A percentile compares a stretch with the other conserved stretches of the same genome.
phyloP scores from a whole-genome alignment of 2,797 vertebrate genomes.

The Chiloscyllium punctatum region DNA sequence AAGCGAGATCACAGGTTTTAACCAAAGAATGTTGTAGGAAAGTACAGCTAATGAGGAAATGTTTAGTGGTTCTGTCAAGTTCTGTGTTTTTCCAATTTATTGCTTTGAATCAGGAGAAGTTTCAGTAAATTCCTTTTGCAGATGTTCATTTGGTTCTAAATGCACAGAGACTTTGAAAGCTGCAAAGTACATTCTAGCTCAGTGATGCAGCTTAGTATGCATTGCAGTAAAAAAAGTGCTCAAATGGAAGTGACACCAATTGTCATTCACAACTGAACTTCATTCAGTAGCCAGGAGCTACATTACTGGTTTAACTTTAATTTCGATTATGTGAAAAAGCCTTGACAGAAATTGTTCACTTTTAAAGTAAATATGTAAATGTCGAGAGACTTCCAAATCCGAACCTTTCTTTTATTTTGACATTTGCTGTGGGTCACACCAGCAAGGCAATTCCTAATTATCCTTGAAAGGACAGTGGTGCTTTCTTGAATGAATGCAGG shows the following conservation, averaged over 20 bases:
- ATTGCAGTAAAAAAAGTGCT: neutral
- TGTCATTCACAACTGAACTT: neutral
- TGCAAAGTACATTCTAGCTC: neutral
- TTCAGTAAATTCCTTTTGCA: slow-evolving; percentile 34
- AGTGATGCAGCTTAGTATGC: neutral
- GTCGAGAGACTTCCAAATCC: neutral
- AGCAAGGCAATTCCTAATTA: no score
- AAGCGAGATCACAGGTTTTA: neutral
- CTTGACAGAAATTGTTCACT: neutral
- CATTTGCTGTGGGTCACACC: no score
- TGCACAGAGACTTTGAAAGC: neutral
- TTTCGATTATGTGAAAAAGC: neutral
- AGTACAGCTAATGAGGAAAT: slow-evolving; percentile 1
- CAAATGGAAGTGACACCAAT: neutral
- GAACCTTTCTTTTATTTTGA: no score
- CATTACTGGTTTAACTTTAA: neutral
- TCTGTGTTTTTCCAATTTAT: slow-evolving; percentile 26
- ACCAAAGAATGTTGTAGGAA: neutral
- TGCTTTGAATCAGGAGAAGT: neutral
- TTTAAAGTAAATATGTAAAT: neutral
- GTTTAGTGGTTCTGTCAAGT: slow-evolving; percentile 7
- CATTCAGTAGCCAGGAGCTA: neutral
- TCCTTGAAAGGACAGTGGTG: no score
- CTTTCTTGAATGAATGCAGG: no score
- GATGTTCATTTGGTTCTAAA: slow-evolving; percentile 25